Percentiles rank a stretch among this genome's conserved stretches.
phyloP scores from a whole-genome alignment of 2,797 vertebrate species.

The Danio jaintianensis region DNA sequence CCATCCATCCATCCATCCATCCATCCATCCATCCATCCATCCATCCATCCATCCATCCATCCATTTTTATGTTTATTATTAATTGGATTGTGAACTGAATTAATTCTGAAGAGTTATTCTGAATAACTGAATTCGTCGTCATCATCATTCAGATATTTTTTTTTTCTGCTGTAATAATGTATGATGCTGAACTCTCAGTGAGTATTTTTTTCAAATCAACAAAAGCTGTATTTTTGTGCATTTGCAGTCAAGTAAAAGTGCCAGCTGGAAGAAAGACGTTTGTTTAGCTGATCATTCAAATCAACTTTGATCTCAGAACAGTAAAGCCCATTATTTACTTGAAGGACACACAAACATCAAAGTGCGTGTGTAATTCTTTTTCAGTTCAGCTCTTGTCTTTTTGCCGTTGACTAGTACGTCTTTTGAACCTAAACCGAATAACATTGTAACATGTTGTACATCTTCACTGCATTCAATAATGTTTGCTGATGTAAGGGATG shows the following conservation, averaged over 20 bases:
- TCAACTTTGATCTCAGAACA: conserved; percentile 15
- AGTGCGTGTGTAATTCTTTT: background rate
- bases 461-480: background rate
- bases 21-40: too few species aligned
- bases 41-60: background rate
- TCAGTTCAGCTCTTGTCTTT: background rate
- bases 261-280: background rate
- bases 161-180: background rate
- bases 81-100: background rate
- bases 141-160: conserved; percentile 11
- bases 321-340: conserved; percentile 18
- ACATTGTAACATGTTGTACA: too few species aligned
- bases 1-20: too few species aligned
- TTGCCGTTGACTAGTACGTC: background rate
- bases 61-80: background rate
- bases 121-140: too few species aligned
- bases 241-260: background rate
- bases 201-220: conserved; percentile 28
- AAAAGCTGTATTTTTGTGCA: conserved; percentile 13
- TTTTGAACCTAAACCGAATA: background rate
- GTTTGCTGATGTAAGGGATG: background rate
- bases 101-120: conserved; percentile 3
- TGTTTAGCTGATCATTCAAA: conserved; percentile 24
- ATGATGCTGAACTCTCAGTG: conserved; percentile 1
- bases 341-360: background rate